phyloP scores from a whole-genome alignment of 37 sponge, comb jelly and placozoan genomes.

The Halichondria panicea region DNA sequence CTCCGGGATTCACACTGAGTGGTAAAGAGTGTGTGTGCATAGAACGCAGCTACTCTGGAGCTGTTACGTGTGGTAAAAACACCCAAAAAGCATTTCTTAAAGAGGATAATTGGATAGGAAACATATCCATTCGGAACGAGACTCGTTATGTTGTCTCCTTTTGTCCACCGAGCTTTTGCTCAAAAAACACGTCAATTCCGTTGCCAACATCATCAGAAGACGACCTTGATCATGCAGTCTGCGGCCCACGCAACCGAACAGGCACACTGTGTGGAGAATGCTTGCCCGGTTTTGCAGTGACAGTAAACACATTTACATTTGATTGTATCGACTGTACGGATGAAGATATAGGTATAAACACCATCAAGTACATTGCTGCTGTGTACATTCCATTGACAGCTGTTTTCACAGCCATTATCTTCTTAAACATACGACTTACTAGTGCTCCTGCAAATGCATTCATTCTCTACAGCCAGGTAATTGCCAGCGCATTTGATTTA shows the following conservation, averaged over 20 bases:
- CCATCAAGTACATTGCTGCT: conserved; percentile 15
- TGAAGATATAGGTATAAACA: conserved; percentile 1
- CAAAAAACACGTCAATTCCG: neutral
- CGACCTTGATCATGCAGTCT: conserved; percentile 1
- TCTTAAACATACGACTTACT: conserved; percentile 56
- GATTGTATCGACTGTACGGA: conserved; percentile 23
- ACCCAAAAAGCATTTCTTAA: neutral
- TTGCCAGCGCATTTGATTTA: conserved; percentile 8
- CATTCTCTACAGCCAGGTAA: conserved; percentile 55
- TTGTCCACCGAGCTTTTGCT: conserved; percentile 33
- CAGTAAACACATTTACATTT: conserved; percentile 13
- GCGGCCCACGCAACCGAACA: conserved; percentile 21
- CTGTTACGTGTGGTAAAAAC: neutral
- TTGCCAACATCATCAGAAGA: neutral
- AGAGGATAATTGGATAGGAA: conserved; percentile 37
- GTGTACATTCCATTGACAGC: conserved; percentile 27
- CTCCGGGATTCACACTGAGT: conserved; percentile 15
- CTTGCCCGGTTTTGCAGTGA: conserved; percentile 10
- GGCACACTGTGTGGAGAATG: conserved; percentile 52
- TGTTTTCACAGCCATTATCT: conserved; percentile 40
- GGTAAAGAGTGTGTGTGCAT: conserved; percentile 1
- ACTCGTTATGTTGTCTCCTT: neutral
- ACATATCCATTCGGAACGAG: neutral
- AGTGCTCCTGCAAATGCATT: conserved; percentile 61
- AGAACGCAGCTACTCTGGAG: conserved; percentile 1